phyloP scores from a whole-genome alignment of 2,888 invertebrate genomes.

The Polietes domitor region DNA sequence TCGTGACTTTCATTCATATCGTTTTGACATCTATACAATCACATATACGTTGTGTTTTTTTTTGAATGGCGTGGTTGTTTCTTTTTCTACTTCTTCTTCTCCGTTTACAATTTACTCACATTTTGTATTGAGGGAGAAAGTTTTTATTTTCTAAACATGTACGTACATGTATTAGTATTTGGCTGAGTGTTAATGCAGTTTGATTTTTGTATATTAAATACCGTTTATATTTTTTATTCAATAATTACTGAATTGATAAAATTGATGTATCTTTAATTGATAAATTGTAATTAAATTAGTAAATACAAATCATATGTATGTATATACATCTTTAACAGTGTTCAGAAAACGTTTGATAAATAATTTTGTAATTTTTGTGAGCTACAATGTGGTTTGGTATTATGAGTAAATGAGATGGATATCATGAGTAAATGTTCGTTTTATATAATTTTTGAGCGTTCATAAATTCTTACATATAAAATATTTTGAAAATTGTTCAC shows the following conservation, averaged over 20 bases:
- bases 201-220: slow-evolving; percentile 47
- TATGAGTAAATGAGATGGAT: no score
- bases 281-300: background rate
- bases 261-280: background rate
- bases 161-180: slow-evolving; percentile 8
- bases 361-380: no score
- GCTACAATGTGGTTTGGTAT: no score
- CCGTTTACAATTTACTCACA: slow-evolving; percentile 70
- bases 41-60: slow-evolving; percentile 35
- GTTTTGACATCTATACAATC: slow-evolving; percentile 32
- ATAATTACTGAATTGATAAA: slow-evolving; percentile 9
- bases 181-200: slow-evolving; percentile 29
- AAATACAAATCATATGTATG: background rate
- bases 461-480: no score
- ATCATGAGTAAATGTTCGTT: no score
- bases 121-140: slow-evolving; percentile 74
- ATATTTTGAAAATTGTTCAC: no score
- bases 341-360: no score
- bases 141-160: slow-evolving; percentile 68
- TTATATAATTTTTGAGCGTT: no score
- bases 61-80: slow-evolving; percentile 42
- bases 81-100: slow-evolving; percentile 1
- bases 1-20: slow-evolving; percentile 76
- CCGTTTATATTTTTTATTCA: slow-evolving; percentile 19
- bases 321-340: no score